Base-by-base conservation (phyloP, 2,797 vertebrate species). In the Acrossocheilus wenchowensis region DNA sequence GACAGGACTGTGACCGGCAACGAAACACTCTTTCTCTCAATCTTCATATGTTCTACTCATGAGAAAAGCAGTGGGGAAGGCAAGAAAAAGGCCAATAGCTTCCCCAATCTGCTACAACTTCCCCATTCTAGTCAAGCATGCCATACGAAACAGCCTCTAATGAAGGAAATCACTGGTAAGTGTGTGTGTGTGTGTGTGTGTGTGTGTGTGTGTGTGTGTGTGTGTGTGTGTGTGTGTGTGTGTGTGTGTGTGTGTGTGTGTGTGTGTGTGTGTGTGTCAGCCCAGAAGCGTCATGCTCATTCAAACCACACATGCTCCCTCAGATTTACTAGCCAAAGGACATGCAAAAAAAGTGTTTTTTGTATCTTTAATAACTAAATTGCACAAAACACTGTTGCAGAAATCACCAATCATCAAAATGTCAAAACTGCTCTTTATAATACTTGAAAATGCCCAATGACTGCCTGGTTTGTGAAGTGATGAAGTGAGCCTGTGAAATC, bases 101-200 rank as follows among this genome's bases (percentile, higher is more conserved):
- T 90, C 88, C 90, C 87, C 60, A 84, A 90, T 88, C 75, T 82
- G 48, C 45, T 26, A 34, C 48, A 86, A 88, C 85, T 90, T 90
- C 88, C 82, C 41, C 21, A 88, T 62, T 62, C 43, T 30, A 64
- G 60, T 81, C 82, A 69, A 30, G 71, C 14, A 6, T 52, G 77
- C 77, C 72, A 57, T 23, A n/a, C 1, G 14, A 62, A 68, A 69
- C 48, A 21, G 19, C 21, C 80, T 79, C 41, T 68, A 34, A 74
- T 23, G 7, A 30, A 50, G 57, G 39, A 78, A 60, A 86, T 81
- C 39, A 41, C 74, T 19, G 48, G 2, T 50, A 15, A 1, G 23
- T 41, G 36, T 81, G 39, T 39, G 36, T 39, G 39, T 39, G 74
- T 23, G 41, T 74, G 10, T 50, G 72, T 6, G 39, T 39, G 23